Conservation (phyloP, 2,797 vertebrate genomes). For the Xenopus petersii region DNA sequence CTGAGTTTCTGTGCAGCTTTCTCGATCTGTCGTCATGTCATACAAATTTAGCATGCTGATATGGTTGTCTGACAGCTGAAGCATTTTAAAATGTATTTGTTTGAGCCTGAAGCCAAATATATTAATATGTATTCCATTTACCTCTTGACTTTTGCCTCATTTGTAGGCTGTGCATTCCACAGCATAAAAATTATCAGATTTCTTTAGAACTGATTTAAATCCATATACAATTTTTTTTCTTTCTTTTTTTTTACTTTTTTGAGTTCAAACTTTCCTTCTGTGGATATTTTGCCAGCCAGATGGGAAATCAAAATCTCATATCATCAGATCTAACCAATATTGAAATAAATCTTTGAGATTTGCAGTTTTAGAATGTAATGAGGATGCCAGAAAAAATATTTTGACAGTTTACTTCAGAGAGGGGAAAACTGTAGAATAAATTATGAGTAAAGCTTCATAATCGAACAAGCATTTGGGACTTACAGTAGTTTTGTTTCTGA, state of each 20-base stretch:
- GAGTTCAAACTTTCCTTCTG: slow-evolving; percentile 23
- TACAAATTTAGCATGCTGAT: slow-evolving; percentile 32
- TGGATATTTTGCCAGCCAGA: slow-evolving; percentile 45
- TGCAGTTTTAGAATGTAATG: slow-evolving; percentile 43
- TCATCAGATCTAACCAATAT: slow-evolving; percentile 33
- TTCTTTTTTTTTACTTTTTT: background rate
- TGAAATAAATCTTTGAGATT: slow-evolving; percentile 41
- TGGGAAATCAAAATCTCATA: slow-evolving; percentile 54
- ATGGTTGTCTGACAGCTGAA: slow-evolving; percentile 30
- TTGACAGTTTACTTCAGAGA: slow-evolving; percentile 36
- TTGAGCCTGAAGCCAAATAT: slow-evolving; percentile 47
- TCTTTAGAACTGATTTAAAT: slow-evolving; percentile 47
- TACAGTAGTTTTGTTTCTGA: too few relatives aligned
- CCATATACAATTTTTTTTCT: slow-evolving; percentile 28
- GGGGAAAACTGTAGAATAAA: slow-evolving; percentile 36
- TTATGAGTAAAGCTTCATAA: background rate
- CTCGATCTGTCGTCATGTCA: slow-evolving; percentile 38
- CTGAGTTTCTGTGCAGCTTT: slow-evolving; percentile 22
- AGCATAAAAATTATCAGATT: slow-evolving; percentile 45
- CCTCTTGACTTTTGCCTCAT: slow-evolving; percentile 32
- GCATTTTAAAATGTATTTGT: slow-evolving; percentile 24
- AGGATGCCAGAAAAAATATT: slow-evolving; percentile 35
- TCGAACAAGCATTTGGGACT: too few relatives aligned
- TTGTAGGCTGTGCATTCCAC: slow-evolving; percentile 48
- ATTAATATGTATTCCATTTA: slow-evolving; percentile 46